Evolutionary conservation across 2,797 vertebrate genomes (phyloP), one percentile per base, ranked within the genome.

Genomic region (Geotrypetes seraphini): DNA sequence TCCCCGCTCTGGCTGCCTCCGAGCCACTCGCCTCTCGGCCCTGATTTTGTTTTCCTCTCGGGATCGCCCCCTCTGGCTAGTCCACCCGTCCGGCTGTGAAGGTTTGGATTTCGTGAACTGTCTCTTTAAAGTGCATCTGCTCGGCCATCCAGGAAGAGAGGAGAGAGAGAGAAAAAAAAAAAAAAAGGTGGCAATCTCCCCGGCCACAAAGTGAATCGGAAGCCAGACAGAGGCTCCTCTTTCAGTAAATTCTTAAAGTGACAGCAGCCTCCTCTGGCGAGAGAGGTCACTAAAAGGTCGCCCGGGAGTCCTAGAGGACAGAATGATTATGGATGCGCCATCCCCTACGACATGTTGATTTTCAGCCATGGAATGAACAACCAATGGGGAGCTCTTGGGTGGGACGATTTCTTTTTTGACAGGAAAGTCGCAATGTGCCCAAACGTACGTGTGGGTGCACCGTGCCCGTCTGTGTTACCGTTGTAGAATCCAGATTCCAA

Each of bases 211-310:
- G 63, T 42, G 66, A n/a, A 57, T 78, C 80, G 78, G 84, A 81
- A 84, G 75, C 72, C 66, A 63, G 69, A 73, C 63, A 63, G 50
- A 61, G 68, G 81, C 71, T 74, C 73, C 73, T 70, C 78, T 67
- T 65, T 78, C 75, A 77, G 79, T 81, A 76, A 66, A 79, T 79
- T 75, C 64, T 85, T 83, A 85, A 87, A 90, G 87, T 83, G 87
- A 88, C 89, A 86, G 88, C 77, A 81, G 77, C 75, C 72, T 74
- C 63, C 70, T 72, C 51, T 41, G 66, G 77, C 72, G 83, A 75
- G 60, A 78, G 71, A 81, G 92, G 90, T 92, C 91, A 94, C 68
- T 36, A 65, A 81, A 79, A 83, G 90, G 88, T 91, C 89, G 85
- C 66, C 70, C 66, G 53, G 68, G 81, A 78, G 66, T 72, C 70